Evolutionary conservation across 1,140 invertebrate genomes (phyloP).

Genomic region (Drosophila grimshawi): DNA sequence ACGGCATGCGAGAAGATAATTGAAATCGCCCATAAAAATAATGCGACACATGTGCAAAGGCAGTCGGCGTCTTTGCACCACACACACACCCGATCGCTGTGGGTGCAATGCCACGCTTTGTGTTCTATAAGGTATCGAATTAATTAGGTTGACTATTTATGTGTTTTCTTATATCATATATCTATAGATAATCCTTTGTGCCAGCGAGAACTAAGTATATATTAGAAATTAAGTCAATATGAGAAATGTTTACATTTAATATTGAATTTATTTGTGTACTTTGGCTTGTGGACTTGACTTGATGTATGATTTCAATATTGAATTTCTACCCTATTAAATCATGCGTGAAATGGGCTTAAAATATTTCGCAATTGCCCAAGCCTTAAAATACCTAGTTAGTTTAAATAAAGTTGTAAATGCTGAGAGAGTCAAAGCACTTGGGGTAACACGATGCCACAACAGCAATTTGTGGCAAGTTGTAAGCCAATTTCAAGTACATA

Average conservation of each 20-base stretch:
- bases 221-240: no score
- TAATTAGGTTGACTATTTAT: neutral
- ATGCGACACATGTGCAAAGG: slow-evolving; percentile 25
- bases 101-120: slow-evolving; percentile 8
- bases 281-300: no score
- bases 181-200: neutral
- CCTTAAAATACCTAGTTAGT: neutral
- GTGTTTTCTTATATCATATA: neutral
- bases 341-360: neutral
- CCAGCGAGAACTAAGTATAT: neutral
- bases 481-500: slow-evolving; percentile 39
- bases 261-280: no score
- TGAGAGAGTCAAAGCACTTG: slow-evolving; percentile 19
- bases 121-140: slow-evolving; percentile 8
- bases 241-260: no score
- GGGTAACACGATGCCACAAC: neutral
- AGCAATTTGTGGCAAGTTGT: slow-evolving; percentile 23
- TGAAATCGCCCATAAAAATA: slow-evolving; percentile 48
- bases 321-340: no score
- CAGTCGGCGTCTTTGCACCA: neutral
- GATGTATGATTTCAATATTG: no score
- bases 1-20: slow-evolving; percentile 34
- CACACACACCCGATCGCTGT: neutral
- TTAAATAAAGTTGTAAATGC: slow-evolving; percentile 44
- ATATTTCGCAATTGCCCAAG: neutral